phyloP scores from a whole-genome alignment of 2,113 vertebrate genomes.

The Machaerirhynchus nigripectus region DNA sequence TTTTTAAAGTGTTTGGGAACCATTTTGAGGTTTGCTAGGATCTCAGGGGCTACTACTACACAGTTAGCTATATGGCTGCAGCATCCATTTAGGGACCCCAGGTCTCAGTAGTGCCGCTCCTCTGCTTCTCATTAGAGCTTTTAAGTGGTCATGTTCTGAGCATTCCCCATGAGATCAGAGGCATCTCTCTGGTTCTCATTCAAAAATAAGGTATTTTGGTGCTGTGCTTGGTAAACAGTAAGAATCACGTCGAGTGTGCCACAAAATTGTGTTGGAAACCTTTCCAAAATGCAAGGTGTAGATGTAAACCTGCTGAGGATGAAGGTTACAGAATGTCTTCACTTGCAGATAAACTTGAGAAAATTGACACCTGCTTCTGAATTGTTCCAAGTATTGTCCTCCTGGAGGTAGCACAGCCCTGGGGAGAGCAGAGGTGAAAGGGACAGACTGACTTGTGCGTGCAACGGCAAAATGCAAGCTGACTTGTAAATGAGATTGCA shows the following conservation, averaged over 20 bases:
- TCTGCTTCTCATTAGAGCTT: background rate
- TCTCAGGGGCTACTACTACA: background rate
- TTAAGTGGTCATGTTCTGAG: background rate
- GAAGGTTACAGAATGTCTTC: background rate
- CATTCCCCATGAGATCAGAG: background rate
- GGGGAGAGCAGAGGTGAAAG: background rate
- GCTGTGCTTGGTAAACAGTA: background rate
- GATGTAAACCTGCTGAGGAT: background rate
- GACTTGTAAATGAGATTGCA: background rate
- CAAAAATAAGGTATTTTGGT: background rate
- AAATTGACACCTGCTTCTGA: conserved; percentile 10
- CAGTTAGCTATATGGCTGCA: background rate
- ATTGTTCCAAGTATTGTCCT: background rate
- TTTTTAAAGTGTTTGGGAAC: background rate
- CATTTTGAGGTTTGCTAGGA: background rate
- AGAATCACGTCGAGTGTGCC: background rate
- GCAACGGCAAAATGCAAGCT: background rate
- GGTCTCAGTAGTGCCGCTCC: background rate
- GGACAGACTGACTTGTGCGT: background rate
- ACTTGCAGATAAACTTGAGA: conserved; percentile 14
- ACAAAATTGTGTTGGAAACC: background rate
- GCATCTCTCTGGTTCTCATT: background rate
- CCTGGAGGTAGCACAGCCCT: background rate
- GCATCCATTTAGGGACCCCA: background rate
- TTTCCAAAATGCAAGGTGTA: background rate